Conservation (phyloP, 2,113 vertebrate species). For the Acanthochromis polyacanthus region DNA sequence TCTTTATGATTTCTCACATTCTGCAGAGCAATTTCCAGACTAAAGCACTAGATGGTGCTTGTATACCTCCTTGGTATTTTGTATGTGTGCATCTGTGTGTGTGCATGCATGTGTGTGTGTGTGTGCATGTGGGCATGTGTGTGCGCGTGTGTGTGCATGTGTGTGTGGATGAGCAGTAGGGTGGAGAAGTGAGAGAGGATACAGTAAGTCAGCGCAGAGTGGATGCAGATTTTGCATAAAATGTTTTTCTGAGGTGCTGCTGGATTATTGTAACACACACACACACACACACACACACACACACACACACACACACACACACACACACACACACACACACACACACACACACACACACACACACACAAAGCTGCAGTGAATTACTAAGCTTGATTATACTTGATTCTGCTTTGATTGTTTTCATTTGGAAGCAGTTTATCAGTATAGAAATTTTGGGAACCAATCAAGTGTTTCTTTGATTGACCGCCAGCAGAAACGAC, state of each 20-base stretch:
- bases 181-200: not conserved
- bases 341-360: not conserved
- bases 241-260: constrained; percentile 33
- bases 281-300: not conserved
- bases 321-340: not conserved
- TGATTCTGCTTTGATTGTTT: constrained; percentile 74
- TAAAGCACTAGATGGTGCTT: constrained; percentile 97
- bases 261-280: constrained; percentile 15
- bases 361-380: constrained; percentile 45
- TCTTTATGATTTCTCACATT: constrained; percentile 33
- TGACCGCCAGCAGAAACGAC: constrained; percentile 63
- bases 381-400: constrained; percentile 69
- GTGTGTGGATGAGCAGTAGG: constrained; percentile 48
- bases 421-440: constrained; percentile 75
- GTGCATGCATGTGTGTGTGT: constrained; percentile 34
- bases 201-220: constrained; percentile 30
- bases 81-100: constrained; percentile 46
- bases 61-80: constrained; percentile 86
- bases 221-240: constrained; percentile 59
- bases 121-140: constrained; percentile 55
- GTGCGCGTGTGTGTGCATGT: constrained; percentile 25
- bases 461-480: constrained; percentile 71
- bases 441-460: constrained; percentile 49
- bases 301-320: not conserved
- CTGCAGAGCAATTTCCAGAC: constrained; percentile 85